Conservation (phyloP, 2,888 invertebrate species). For the Macrophya annulata region DNA sequence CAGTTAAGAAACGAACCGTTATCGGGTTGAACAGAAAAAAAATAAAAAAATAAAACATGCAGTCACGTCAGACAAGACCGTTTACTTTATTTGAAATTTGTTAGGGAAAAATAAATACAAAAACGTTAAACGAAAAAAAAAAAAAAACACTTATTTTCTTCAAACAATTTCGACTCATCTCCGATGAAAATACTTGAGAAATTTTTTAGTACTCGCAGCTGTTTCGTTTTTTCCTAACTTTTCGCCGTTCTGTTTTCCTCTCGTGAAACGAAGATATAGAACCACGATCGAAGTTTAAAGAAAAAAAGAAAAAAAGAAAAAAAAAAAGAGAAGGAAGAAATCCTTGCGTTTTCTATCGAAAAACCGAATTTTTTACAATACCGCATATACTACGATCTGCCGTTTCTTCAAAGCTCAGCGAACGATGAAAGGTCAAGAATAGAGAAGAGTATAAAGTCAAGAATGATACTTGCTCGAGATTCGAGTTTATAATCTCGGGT, state of each 20-base stretch:
- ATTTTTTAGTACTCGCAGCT: too few relatives aligned
- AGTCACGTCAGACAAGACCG: too few relatives aligned
- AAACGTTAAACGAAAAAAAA: not conserved
- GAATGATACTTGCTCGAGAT: not conserved
- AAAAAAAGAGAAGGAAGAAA: too few relatives aligned
- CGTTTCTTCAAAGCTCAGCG: not conserved
- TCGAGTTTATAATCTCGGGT: conserved; percentile 37
- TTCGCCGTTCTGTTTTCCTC: too few relatives aligned
- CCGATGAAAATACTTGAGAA: not conserved
- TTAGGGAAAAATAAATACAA: too few relatives aligned
- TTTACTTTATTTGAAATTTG: too few relatives aligned
- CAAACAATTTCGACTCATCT: not conserved
- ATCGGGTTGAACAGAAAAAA: not conserved
- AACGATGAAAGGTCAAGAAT: not conserved
- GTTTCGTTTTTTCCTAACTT: not conserved
- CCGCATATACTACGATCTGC: not conserved
- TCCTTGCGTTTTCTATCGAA: not conserved
- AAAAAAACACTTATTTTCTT: too few relatives aligned
- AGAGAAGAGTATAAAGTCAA: conserved; percentile 1
- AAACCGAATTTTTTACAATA: not conserved
- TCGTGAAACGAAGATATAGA: not conserved
- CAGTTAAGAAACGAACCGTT: not conserved
- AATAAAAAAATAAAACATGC: not conserved
- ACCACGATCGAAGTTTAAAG: not conserved
- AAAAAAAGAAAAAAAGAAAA: not conserved